Percentiles rank a stretch among this genome's conserved stretches.
phyloP scores from a whole-genome alignment of 2,888 invertebrate species.

The Ischnura elegans region DNA sequence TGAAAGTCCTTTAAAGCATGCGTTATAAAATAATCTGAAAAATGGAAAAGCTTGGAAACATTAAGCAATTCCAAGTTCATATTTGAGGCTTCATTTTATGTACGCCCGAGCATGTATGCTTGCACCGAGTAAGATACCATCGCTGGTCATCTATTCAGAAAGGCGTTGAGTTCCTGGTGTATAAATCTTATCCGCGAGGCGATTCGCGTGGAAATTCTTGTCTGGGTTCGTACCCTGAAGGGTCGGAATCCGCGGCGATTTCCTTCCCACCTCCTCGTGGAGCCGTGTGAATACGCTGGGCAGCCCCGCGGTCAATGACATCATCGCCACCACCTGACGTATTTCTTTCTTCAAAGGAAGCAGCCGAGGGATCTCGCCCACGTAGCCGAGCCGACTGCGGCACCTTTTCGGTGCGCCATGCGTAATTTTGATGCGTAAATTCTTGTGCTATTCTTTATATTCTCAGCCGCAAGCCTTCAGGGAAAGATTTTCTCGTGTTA shows the following conservation, averaged over 20 bases:
- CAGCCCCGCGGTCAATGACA: conserved; percentile 60
- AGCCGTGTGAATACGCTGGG: conserved; percentile 38
- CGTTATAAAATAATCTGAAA: too few relatives aligned
- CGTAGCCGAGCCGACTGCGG: neutral
- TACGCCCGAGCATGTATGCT: too few relatives aligned
- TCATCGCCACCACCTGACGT: conserved; percentile 62
- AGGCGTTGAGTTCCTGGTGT: too few relatives aligned
- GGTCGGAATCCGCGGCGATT: neutral
- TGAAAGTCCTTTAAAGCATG: too few relatives aligned
- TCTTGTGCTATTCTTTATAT: too few relatives aligned
- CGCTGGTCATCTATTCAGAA: too few relatives aligned
- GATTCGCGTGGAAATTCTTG: neutral
- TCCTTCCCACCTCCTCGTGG: neutral
- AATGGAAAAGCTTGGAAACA: too few relatives aligned
- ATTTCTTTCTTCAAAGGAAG: conserved; percentile 45
- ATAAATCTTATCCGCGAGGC: neutral
- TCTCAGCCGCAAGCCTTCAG: too few relatives aligned
- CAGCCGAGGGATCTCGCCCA: conserved; percentile 6
- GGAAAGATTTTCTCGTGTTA: too few relatives aligned
- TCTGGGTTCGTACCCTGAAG: neutral
- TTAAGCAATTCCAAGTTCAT: too few relatives aligned
- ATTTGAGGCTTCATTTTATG: too few relatives aligned
- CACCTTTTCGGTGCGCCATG: neutral
- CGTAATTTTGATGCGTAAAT: neutral
- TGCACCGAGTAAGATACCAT: too few relatives aligned